Base-by-base conservation (phyloP, 2,888 invertebrate species). In the Acanthoscelides obtectus region DNA sequence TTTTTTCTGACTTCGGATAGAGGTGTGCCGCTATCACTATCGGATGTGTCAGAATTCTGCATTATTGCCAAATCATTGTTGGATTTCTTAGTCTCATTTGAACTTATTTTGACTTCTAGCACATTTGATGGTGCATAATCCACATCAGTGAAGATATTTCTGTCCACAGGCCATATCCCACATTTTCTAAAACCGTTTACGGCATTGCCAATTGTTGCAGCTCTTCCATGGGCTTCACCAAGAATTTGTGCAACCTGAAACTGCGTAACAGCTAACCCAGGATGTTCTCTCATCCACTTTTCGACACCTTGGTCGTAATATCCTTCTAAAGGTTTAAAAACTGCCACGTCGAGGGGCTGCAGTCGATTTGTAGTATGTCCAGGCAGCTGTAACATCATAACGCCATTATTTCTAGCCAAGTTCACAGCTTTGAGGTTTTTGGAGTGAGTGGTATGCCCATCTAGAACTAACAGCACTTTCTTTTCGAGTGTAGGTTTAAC, bases 321-420 rank as follows among this genome's bases (percentile, higher is more conserved):
- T 8, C 12, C 19, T 19, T 63, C 19, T 19, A 63, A 19, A 8
- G 63, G 63, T 12, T 19, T 19, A 64, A 20, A 64, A 20, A 64
- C 3, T 4, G 70, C 25, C 0, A 74, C 69, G 68, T 74, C 76
- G 22, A 75, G 69, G 19, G 75, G 75, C 64, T 75, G 75, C 12
- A 76, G 22, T 2, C 71, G 64, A 67, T 76, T 72, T n/a, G n/a
- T n/a, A n/a, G n/a, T n/a, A n/a, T n/a, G n/a, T n/a, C n/a, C n/a
- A n/a, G n/a, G n/a, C n/a, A n/a, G n/a, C n/a, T n/a, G n/a, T n/a
- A n/a, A n/a, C n/a, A n/a, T n/a, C n/a, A n/a, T n/a, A n/a, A n/a
- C 19, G 63, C 63, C 63, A 63, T 63, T 8, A 12, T 19, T 19
- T 63, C 19, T 63, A 12, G 63, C 63, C 12, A 63, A 12, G 8